Base-by-base conservation (phyloP, 2,113 vertebrate genomes). In the Ptilorrhoa leucosticta region DNA sequence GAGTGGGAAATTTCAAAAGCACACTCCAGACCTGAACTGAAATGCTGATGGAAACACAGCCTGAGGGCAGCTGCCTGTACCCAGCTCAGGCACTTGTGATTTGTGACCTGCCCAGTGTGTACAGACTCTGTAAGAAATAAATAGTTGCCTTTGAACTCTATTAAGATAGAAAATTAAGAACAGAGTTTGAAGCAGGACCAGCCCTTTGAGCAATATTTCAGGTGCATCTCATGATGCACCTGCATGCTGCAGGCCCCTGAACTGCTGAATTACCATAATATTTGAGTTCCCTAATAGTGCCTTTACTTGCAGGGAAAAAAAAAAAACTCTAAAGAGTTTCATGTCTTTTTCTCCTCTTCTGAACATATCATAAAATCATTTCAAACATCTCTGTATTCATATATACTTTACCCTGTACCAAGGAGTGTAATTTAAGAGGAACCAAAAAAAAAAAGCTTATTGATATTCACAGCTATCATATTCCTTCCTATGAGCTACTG, bases 151-250 rank as follows among this genome's bases (percentile, higher is more conserved):
- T 88, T 94, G 61, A 85, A 54, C 61, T 85, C 48, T 54, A 17
- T 56, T 45, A 65, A 56, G 44, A 79, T 13, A 69, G 5, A 37
- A 94, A 92, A 8, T 22, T 31, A 68, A 65, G 37, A 71, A 40
- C 19, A 64, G 3, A 64, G 76, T 73, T 50, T 45, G 63, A 80
- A 85, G 70, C 22, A 83, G 26, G 45, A 57, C 7, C 27, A 48
- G n/a, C 30, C n/a, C 42, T 88, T 57, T 45, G 37, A 94, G 61
- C 57, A 76, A 30, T 7, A 13, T 9, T n/a, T 39, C 19, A 71
- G 15, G 6, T 23, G 6, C 10, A 31, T 19, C 23, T 54, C 11
- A 15, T 10, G 2, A 2, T 5, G 4, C 11, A 13, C 27, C 47
- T 40, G 6, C 44, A 16, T 33, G 31, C 9, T 71, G 12, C 8